Evolutionary conservation across 2,113 vertebrate species (phyloP), one percentile per base, ranked within the genome.

Genomic region (Donacobius atricapilla): DNA sequence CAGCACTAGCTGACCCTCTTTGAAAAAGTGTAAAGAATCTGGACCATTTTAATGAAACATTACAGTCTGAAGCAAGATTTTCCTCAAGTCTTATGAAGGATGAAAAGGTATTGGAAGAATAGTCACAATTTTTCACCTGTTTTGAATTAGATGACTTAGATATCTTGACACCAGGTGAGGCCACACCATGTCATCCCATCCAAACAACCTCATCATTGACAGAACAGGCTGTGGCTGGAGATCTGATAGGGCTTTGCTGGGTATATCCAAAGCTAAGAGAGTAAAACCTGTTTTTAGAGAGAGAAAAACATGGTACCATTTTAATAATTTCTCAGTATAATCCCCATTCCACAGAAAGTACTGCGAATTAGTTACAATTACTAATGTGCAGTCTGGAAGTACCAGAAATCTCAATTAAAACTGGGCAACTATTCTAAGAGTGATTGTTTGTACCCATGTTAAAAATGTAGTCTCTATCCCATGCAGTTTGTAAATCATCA

Each of bases 101-200:
- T 47, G 6, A 58, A 51, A 70, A 31, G 13, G 31, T 40, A n/a
- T 13, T 44, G 48, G 44, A 91, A 83, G 19, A 89, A 93, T 4
- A 86, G 22, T 51, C 3, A 9, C 15, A 70, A 35, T n/a, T 71
- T 91, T 97, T 94, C 75, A 99, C 99, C 99, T 98, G 97, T 99
- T 99, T 94, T 99, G 98, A 71, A 99, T 98, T 61, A 99, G 96
- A 91, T 99, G 99, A 89, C 98, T 98, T 85, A 99, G 98, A 77
- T 99, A 99, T 96, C 99, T 98, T 78, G 99, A 98, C 56, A 99
- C 99, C 64, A 99, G 97, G 54, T 98, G 97, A 35, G 99, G 99
- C 71, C 98, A 98, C 89, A 99, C 98, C 98, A 99, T 99, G 92
- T 99, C 99, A 93, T 99, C 99, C 99, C 99, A 99, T 91, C 98